Evolutionary conservation across 2,888 invertebrate species (phyloP).

Genomic region (Macrosiphum euphorbiae): DNA sequence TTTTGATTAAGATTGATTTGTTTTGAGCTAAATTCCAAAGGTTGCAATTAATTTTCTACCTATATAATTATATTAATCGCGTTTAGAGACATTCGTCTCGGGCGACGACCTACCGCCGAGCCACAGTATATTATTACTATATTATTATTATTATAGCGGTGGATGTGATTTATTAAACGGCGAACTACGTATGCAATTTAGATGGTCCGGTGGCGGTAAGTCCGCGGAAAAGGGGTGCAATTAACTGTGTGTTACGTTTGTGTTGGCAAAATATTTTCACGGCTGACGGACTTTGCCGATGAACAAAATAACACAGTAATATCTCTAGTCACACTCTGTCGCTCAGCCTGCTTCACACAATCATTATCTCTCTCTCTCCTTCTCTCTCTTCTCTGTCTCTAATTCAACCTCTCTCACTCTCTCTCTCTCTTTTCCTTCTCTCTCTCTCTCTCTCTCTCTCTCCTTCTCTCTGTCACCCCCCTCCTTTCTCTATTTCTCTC

Average conservation of each 20-base stretch:
- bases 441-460: too few relatives aligned
- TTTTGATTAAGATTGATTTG: not conserved
- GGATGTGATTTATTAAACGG: slow-evolving; percentile 34
- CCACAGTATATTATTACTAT: not conserved
- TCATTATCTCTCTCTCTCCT: not conserved
- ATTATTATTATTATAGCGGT: not conserved
- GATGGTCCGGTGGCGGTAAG: not conserved
- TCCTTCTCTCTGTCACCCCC: not conserved
- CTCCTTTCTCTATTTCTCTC: not conserved
- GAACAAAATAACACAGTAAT: slow-evolving; percentile 3
- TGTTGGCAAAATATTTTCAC: slow-evolving; percentile 38
- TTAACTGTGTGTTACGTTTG: slow-evolving; percentile 9
- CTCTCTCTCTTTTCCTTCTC: too few relatives aligned
- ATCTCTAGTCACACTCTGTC: not conserved
- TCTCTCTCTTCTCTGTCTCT: too few relatives aligned
- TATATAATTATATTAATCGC: slow-evolving; percentile 1
- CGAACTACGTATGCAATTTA: slow-evolving; percentile 23
- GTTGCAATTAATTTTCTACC: not conserved
- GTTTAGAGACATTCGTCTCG: not conserved
- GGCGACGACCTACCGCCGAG: not conserved
- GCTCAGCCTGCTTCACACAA: not conserved
- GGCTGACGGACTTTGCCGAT: slow-evolving; percentile 10
- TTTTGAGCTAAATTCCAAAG: not conserved
- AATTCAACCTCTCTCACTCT: too few relatives aligned
- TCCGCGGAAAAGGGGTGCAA: not conserved